Percentiles rank a stretch among this genome's conserved stretches.
Conservation (phyloP, 1,140 invertebrate genomes). For the Dendrolimus kikuchii region DNA sequence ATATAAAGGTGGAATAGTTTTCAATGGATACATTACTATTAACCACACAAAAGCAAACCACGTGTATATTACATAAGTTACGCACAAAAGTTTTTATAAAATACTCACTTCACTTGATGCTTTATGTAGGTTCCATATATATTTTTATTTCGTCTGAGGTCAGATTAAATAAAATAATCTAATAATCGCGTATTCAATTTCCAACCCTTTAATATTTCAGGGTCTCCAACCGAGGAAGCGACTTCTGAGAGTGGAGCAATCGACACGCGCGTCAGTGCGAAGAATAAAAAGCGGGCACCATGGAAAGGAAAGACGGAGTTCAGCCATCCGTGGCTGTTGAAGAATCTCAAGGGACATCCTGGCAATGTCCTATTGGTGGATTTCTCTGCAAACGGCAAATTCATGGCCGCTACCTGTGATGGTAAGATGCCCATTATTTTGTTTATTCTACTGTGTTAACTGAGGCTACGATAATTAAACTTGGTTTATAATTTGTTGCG, state of each 20-base stretch:
- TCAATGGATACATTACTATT: no score
- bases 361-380: conserved; percentile 81
- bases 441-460: not conserved
- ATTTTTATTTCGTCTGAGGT: no score
- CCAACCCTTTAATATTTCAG: conserved; percentile 21
- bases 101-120: no score
- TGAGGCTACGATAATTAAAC: no score
- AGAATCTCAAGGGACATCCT: conserved; percentile 86
- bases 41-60: no score
- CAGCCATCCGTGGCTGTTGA: conserved; percentile 82
- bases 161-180: no score
- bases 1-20: no score
- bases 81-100: no score
- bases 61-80: no score
- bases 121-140: no score
- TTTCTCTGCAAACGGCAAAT: conserved; percentile 89
- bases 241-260: conserved; percentile 20
- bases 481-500: no score
- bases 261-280: conserved; percentile 34
- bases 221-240: conserved; percentile 29
- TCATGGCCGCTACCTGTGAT: conserved; percentile 84
- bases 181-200: no score
- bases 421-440: conserved; percentile 74
- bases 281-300: conserved; percentile 46
- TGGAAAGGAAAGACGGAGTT: conserved; percentile 63